Evolutionary conservation across 2,797 vertebrate genomes (phyloP).

Genomic region (Avahi laniger): DNA sequence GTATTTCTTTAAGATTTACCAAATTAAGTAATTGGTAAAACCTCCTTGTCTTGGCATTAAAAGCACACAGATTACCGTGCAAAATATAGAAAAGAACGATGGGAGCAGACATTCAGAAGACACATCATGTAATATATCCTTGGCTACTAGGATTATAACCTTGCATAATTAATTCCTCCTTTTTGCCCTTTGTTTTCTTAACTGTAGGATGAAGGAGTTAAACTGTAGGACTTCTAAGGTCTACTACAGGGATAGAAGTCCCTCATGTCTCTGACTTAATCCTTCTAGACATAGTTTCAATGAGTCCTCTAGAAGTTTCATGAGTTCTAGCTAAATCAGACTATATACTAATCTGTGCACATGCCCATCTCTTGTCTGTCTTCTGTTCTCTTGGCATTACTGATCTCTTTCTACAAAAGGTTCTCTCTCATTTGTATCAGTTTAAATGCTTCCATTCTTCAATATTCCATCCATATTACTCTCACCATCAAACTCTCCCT

Average conservation of each 20-base stretch:
- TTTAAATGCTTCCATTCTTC: background rate
- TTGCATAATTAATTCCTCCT: background rate
- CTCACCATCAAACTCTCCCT: background rate
- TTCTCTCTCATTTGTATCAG: background rate
- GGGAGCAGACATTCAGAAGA: background rate
- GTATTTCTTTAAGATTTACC: background rate
- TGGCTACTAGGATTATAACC: background rate
- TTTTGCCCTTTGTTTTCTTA: background rate
- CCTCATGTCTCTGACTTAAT: background rate
- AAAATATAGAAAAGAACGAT: background rate
- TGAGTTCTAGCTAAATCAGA: background rate
- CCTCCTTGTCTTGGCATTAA: background rate
- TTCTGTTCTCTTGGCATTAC: background rate
- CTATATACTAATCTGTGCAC: background rate
- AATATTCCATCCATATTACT: background rate
- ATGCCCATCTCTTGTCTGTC: background rate
- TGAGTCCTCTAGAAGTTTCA: background rate
- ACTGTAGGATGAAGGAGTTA: background rate
- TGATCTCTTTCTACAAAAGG: background rate
- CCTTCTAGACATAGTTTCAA: background rate
- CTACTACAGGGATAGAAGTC: background rate
- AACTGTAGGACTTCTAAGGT: background rate
- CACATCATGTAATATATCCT: background rate
- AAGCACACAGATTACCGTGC: background rate
- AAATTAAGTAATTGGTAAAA: background rate